A percentile compares a stretch with the other conserved stretches of the same genome.
Conservation (phyloP, 2,797 vertebrate species). For the Octomys mimax region DNA sequence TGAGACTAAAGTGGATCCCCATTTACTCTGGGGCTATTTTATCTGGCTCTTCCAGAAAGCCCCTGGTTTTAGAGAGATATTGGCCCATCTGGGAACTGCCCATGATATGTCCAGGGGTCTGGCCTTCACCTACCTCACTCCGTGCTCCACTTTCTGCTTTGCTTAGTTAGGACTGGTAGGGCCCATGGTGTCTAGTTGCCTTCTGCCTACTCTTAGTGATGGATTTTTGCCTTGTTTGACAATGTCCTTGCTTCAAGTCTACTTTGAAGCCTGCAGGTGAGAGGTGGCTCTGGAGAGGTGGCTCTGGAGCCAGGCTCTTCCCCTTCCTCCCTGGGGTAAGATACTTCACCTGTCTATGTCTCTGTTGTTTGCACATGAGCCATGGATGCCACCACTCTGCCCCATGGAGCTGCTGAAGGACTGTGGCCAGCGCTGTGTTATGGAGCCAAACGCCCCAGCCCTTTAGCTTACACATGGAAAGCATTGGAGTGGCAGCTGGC, state of each 20-base stretch:
- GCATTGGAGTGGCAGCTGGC: not conserved
- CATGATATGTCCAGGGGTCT: not conserved
- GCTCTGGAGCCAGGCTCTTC: not conserved
- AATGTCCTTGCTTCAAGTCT: not conserved
- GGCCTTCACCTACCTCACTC: not conserved
- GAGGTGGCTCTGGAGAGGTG: not conserved
- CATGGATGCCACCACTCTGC: not conserved
- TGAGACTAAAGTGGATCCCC: not conserved
- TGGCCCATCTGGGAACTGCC: not conserved
- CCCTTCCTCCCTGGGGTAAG: not conserved
- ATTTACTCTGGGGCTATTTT: not conserved
- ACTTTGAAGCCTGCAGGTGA: not conserved
- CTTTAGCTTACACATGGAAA: not conserved
- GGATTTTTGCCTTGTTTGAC: not conserved
- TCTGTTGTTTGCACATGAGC: not conserved
- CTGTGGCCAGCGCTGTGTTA: not conserved
- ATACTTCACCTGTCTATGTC: not conserved
- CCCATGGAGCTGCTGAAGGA: not conserved
- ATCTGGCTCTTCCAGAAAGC: slow-evolving; percentile 1
- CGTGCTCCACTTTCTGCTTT: not conserved
- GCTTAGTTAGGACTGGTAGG: slow-evolving; percentile 16
- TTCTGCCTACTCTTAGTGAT: not conserved
- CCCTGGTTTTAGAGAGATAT: not conserved
- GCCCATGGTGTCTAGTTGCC: not conserved
- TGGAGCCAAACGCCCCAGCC: not conserved